Evolutionary conservation across 2,113 vertebrate species (phyloP), one percentile per base, ranked within the genome.

Genomic region (Oenanthe melanoleuca): DNA sequence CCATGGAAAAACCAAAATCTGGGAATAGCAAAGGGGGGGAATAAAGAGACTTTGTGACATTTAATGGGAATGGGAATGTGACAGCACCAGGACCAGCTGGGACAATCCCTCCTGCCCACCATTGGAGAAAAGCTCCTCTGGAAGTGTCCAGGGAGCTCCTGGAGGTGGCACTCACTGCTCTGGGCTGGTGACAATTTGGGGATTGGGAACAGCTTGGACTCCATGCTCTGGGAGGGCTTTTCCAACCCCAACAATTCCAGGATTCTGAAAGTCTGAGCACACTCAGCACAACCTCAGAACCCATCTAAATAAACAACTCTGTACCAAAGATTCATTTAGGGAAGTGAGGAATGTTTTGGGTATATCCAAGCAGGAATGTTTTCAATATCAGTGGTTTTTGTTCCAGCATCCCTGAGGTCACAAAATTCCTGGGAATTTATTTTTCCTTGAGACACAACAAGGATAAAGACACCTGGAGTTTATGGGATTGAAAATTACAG

Each of bases 1-100:
- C 73, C 52, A 34, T 47, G 47, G 24, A 20, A 83, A 93, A 86
- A 66, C 24, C 11, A 17, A 42, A 72, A 9, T 25, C 28, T 73
- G 22, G 47, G 22, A 37, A 57, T 2, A 47, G 25, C n/a, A 22
- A 82, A 72, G 61, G 25, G 4, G 4, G 28, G 24, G 55, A 57
- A 59, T 56, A 50, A 69, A 34, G 1, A 44, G 71, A 31, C 2
- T 59, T 65, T 31, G 33, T 77, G 95, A 38, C 3, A 11, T 31
- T 28, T 23, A 12, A 33, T 0, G 4, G 74, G 28, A 12, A 33
- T 0, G 4, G 74, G 28, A 49, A 50, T 8, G 14, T 9, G 87
- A 34, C 34, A 70, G 72, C 67, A 33, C 13, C 65, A 61, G 70
- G 44, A 71, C 11, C 61, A 40, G 37, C 33, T 16, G 57, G 60